Conservation (phyloP, 2,113 vertebrate species). For the Pachypanchax playfairii region DNA sequence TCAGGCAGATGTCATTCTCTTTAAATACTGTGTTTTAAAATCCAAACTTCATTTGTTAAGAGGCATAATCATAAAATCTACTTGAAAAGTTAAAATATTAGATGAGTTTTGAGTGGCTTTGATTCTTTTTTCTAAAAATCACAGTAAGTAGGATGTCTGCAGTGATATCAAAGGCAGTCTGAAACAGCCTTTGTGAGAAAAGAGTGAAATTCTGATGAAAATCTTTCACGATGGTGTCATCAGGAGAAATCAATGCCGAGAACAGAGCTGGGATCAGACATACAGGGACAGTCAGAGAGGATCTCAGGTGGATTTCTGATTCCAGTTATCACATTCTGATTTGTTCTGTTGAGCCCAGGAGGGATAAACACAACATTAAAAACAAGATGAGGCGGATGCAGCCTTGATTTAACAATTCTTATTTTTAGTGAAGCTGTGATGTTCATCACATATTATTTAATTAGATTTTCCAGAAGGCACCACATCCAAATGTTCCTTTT, state of each 20-base stretch:
- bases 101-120: background rate
- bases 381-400: too few species aligned
- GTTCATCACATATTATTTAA: too few species aligned
- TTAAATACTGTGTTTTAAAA: too few species aligned
- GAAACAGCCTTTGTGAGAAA: background rate
- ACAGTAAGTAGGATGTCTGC: background rate
- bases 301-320: background rate
- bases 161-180: constrained; percentile 2
- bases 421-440: too few species aligned
- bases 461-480: too few species aligned
- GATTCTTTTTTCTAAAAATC: background rate
- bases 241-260: background rate
- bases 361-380: too few species aligned
- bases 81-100: background rate
- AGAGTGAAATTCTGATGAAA: constrained; percentile 7
- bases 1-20: too few species aligned
- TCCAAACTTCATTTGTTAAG: background rate
- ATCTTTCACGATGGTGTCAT: constrained; percentile 6
- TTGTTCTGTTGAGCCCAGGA: too few species aligned
- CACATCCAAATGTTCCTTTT: too few species aligned
- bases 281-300: background rate
- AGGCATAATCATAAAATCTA: background rate
- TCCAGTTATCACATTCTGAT: background rate
- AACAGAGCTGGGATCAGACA: background rate
- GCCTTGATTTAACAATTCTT: too few species aligned